Conservation (phyloP, 2,888 invertebrate species). For the Brachycybe producta region DNA sequence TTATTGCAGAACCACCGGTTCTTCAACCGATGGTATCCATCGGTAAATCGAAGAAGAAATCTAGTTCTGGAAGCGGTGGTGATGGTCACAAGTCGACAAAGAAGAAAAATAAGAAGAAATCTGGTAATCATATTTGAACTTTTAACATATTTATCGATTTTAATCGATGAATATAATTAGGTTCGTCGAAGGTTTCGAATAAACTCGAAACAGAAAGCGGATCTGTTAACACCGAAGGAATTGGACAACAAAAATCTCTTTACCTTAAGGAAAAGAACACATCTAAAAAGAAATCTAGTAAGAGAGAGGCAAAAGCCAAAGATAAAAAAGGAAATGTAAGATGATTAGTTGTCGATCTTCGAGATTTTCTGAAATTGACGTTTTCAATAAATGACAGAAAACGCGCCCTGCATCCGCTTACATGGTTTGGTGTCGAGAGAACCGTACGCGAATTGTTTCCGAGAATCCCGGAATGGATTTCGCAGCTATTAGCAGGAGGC, state of each 20-base stretch:
- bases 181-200: not conserved
- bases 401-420: constrained; percentile 67
- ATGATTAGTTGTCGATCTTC: not conserved
- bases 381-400: constrained; percentile 37
- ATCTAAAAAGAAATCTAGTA: constrained; percentile 52
- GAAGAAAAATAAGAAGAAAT: not conserved
- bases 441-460: constrained; percentile 56
- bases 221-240: constrained; percentile 1
- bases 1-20: constrained; percentile 18
- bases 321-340: constrained; percentile 51
- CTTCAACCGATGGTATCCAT: not conserved
- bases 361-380: not conserved
- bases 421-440: constrained; percentile 79
- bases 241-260: constrained; percentile 33
- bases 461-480: constrained; percentile 59
- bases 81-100: constrained; percentile 12
- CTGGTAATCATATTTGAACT: not conserved
- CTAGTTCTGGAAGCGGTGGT: not conserved
- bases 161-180: not conserved
- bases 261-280: constrained; percentile 59
- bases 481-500: constrained; percentile 63
- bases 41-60: constrained; percentile 9
- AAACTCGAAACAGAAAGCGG: not conserved
- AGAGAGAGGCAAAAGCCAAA: constrained; percentile 60
- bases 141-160: not conserved